A percentile compares a stretch with the other conserved stretches of the same genome.
Evolutionary conservation across 2,113 vertebrate genomes (phyloP).

Genomic region (Myotis brandtii): DNA sequence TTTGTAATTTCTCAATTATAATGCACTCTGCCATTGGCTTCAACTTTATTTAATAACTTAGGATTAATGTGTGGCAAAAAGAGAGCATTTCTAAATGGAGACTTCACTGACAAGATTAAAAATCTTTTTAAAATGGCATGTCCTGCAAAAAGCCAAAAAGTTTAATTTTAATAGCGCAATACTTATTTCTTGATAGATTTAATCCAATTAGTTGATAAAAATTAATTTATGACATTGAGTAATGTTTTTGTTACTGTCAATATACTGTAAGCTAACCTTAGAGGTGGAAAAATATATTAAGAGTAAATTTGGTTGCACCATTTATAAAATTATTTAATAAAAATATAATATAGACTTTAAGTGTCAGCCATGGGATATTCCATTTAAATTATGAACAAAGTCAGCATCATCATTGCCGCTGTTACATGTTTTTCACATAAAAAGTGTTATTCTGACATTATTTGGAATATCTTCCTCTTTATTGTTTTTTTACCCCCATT

Average conservation of each 20-base stretch:
- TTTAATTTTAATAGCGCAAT: not conserved
- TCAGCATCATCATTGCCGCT: not conserved
- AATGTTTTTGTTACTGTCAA: not conserved
- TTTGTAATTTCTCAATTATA: constrained; percentile 3
- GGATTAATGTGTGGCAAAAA: not conserved
- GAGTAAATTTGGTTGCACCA: not conserved
- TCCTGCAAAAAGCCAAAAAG: not conserved
- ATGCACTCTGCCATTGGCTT: not conserved
- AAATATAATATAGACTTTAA: not conserved
- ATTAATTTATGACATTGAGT: not conserved
- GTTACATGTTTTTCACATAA: not conserved
- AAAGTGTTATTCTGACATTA: not conserved
- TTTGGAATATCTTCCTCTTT: not conserved
- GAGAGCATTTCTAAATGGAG: not conserved
- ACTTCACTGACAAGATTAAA: not conserved
- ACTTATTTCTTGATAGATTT: not conserved
- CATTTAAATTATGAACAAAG: not conserved
- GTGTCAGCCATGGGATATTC: not conserved
- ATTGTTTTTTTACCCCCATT: not conserved
- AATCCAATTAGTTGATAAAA: not conserved
- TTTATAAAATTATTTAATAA: not conserved
- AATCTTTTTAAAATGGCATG: not conserved
- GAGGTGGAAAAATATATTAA: not conserved
- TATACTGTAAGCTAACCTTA: not conserved
- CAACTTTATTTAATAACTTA: constrained; percentile 6